Base-by-base conservation (phyloP, 2,113 vertebrate genomes). In the Laterallus jamaicensis region DNA sequence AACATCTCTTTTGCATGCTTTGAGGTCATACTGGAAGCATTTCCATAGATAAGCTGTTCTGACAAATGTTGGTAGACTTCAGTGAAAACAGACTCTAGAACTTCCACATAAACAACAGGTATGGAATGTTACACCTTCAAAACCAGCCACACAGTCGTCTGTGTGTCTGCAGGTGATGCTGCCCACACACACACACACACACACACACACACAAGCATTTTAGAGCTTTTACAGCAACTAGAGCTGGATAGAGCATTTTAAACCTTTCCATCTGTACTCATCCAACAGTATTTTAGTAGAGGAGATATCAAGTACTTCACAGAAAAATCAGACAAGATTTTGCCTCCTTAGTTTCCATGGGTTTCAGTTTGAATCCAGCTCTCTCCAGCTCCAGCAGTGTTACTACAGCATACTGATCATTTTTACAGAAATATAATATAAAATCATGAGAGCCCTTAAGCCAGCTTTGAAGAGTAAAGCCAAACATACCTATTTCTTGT, bases 21-120 rank as follows among this genome's bases (percentile, higher is more conserved):
- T 42, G 21, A 54, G 59, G 26, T 24, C 17, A 5, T 26, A 32
- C 39, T 29, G 31, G 55, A 66, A 74, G 40, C 44, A 50, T 25
- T 81, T 58, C 59, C 31, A 15, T 7, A 79, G 44, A n/a, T 25
- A 59, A 66, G 40, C 55, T 82, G 1, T 4, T 85, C 29, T 69
- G 76, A 70, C 32, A 78, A 47, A 74, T 2, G 0, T 0, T 40
- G 77, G 21, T 3, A 11, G 28, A 15, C 40, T 13, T 15, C 4
- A 39, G n/a, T 3, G 25, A 31, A 62, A 42, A 35, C 3, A 58
- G 24, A 6, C 11, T 31, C 44, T 13, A 12, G 39, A 10, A 1
- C 11, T 44, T 63, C 15, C 15, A 28, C 5, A 5, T 0, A 1
- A 12, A n/a, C 15, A 54, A 24, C 14, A 29, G 39, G n/a, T 4